Conservation (phyloP, 2,797 vertebrate species). For the Graptemys geographica region DNA sequence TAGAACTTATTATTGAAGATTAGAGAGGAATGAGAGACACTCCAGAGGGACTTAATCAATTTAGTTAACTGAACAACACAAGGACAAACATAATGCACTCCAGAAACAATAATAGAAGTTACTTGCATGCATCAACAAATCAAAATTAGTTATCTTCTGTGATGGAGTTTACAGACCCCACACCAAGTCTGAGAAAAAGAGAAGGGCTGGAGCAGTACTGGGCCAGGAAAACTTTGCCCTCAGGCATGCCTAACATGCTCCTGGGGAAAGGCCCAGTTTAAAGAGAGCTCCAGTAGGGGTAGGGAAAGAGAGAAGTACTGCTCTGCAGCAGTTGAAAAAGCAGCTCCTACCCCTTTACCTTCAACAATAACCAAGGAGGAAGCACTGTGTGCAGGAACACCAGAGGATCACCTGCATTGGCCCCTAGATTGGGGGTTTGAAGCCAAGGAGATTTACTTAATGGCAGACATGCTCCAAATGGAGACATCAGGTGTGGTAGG, state of each 20-base stretch:
- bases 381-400: too few relatives aligned
- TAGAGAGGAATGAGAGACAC: background rate
- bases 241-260: too few relatives aligned
- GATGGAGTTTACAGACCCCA: background rate
- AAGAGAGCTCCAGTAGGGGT: too few relatives aligned
- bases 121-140: background rate
- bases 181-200: background rate
- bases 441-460: too few relatives aligned
- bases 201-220: background rate
- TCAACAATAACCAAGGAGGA: too few relatives aligned
- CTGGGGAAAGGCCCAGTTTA: too few relatives aligned
- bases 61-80: background rate
- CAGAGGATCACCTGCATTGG: too few relatives aligned
- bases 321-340: background rate
- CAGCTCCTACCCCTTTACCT: too few relatives aligned
- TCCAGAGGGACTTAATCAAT: background rate
- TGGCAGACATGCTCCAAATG: too few relatives aligned
- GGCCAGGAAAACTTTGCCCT: too few relatives aligned
- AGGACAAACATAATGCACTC: background rate
- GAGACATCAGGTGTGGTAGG: too few relatives aligned
- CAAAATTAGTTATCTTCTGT: background rate
- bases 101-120: background rate
- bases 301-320: background rate
- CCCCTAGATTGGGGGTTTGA: too few relatives aligned
- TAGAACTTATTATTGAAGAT: fast-evolving